These are phyloP conservation scores for Gallinago paraguaiae DNA, from an alignment of 2,113 vertebrate species.

Conservation along the genomic window DNA sequence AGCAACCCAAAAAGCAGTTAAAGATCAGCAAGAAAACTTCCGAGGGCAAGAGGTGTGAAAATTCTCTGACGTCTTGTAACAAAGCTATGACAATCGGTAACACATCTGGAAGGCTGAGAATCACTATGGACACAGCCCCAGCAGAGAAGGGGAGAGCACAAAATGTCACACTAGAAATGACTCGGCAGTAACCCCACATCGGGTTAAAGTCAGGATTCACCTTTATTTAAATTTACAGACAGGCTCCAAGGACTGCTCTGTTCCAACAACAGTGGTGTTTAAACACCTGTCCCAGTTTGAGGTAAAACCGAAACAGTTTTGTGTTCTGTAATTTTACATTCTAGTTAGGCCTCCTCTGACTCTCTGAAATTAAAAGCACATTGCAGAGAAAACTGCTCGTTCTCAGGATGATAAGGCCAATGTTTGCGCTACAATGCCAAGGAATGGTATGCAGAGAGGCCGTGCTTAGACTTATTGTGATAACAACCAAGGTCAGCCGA, in stretches of 20 bases:
- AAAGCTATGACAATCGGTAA: neutral
- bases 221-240: neutral
- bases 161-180: neutral
- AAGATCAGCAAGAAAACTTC: neutral
- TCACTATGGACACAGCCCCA: neutral
- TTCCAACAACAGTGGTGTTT: neutral
- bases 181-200: neutral
- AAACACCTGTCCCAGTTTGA: neutral
- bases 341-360: no score
- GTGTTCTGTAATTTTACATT: no score
- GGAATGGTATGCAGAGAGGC: no score
- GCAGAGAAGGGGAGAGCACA: neutral
- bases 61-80: neutral
- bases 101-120: neutral
- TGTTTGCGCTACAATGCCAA: no score
- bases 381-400: no score
- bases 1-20: neutral
- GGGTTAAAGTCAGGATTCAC: neutral
- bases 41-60: neutral
- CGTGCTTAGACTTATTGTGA: no score
- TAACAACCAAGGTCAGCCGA: no score
- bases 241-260: neutral
- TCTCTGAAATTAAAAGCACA: no score
- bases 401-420: no score
- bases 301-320: no score